These are phyloP conservation scores for Microchrysa polita DNA, from an alignment of 2,888 invertebrate species.

Conservation along the genomic window DNA sequence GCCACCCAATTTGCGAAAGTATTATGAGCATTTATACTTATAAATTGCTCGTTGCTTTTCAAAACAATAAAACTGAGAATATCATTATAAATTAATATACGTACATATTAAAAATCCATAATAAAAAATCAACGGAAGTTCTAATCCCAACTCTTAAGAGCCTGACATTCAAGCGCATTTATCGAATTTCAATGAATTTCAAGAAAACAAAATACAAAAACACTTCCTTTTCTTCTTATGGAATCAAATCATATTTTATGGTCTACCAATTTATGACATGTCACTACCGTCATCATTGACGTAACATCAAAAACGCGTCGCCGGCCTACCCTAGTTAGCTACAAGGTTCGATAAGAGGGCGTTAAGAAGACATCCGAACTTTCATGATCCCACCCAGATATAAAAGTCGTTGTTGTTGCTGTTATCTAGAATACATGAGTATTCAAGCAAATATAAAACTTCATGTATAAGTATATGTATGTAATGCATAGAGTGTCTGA, in stretches of 20 bases:
- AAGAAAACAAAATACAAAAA: too few relatives aligned
- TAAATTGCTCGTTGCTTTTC: too few relatives aligned
- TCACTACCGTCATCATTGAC: not conserved
- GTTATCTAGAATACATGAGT: not conserved
- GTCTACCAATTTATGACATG: not conserved
- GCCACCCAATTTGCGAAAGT: too few relatives aligned
- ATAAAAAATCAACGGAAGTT: too few relatives aligned
- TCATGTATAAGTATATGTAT: not conserved
- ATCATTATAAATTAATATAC: too few relatives aligned
- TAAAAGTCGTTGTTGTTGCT: not conserved
- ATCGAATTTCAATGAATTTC: too few relatives aligned
- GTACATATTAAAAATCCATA: too few relatives aligned
- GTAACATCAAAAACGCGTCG: not conserved
- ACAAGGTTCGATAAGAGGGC: slow-evolving; percentile 1
- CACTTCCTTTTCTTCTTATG: slow-evolving; percentile 2
- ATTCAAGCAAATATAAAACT: not conserved
- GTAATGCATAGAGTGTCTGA: not conserved
- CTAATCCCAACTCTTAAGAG: too few relatives aligned
- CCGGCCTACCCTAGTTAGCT: not conserved
- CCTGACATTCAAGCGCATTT: too few relatives aligned
- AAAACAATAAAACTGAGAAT: too few relatives aligned
- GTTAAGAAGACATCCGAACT: slow-evolving; percentile 7
- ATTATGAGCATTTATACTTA: too few relatives aligned
- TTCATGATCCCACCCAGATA: slow-evolving; percentile 2
- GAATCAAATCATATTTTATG: not conserved